Percentiles rank a stretch among this genome's conserved stretches.
phyloP scores from a whole-genome alignment of 2,888 invertebrate species.

The Panzeria rudis region DNA sequence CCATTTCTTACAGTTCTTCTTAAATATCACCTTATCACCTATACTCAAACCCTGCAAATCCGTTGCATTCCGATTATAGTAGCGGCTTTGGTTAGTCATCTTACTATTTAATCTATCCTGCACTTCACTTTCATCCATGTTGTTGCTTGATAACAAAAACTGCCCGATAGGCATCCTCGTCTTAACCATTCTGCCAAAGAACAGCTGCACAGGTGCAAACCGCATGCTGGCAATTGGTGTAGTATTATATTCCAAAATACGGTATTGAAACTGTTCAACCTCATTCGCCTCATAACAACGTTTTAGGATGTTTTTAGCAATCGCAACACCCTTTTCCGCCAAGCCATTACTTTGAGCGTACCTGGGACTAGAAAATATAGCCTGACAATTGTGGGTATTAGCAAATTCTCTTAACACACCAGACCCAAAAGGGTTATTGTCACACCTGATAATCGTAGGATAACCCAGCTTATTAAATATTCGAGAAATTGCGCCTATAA shows the following conservation, averaged over 20 bases:
- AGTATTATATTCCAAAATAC: no score
- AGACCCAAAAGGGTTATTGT: slow-evolving; percentile 18
- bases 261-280: no score
- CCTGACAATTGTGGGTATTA: slow-evolving; percentile 49
- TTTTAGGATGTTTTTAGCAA: slow-evolving; percentile 14
- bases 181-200: no score
- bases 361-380: slow-evolving; percentile 66
- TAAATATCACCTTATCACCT: slow-evolving; percentile 15
- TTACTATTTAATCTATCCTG: no score
- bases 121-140: no score
- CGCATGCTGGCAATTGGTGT: no score
- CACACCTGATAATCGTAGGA: slow-evolving; percentile 19
- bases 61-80: no score
- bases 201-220: no score
- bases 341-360: slow-evolving; percentile 48
- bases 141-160: no score
- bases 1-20: slow-evolving; percentile 33
- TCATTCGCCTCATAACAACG: slow-evolving; percentile 28
- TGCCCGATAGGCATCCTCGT: no score
- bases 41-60: no score
- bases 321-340: slow-evolving; percentile 43
- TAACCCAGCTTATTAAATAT: slow-evolving; percentile 36
- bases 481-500: slow-evolving; percentile 2
- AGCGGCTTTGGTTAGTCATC: no score
- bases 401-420: not conserved